Percentiles rank a stretch among this genome's conserved stretches.
phyloP scores from a whole-genome alignment of 2,113 vertebrate species.

The Gulo gulo region DNA sequence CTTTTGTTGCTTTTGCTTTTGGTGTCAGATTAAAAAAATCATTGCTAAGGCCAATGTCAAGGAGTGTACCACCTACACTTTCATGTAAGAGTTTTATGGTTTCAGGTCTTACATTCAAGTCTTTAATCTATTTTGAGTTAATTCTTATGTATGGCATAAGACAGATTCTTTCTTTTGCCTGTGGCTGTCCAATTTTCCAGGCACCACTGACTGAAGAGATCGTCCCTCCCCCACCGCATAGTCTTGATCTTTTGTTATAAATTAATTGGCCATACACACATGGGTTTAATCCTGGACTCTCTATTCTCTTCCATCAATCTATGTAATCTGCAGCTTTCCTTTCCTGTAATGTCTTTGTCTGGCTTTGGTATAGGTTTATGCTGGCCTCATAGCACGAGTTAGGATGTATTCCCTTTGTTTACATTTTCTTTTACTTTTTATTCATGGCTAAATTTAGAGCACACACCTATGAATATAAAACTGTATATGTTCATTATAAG shows the following conservation, averaged over 20 bases:
- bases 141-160: neutral
- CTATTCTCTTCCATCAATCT: neutral
- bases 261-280: neutral
- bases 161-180: neutral
- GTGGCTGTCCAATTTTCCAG: neutral
- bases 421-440: neutral
- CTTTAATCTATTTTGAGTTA: neutral
- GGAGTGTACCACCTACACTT: neutral
- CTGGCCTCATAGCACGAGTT: neutral
- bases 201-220: too few species aligned
- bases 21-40: neutral
- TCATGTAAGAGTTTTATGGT: neutral
- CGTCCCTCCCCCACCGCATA: neutral
- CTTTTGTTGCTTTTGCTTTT: neutral
- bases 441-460: neutral
- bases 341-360: neutral
- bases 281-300: neutral
- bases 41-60: neutral
- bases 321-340: neutral
- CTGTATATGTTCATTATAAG: neutral
- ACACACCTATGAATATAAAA: neutral
- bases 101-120: neutral
- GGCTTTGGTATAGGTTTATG: neutral
- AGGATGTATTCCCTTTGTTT: neutral
- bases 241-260: neutral